Percentiles rank a stretch among this genome's conserved stretches.
phyloP scores from a whole-genome alignment of 64 coral and sea anemone genomes.

The Stylophora pistillata region DNA sequence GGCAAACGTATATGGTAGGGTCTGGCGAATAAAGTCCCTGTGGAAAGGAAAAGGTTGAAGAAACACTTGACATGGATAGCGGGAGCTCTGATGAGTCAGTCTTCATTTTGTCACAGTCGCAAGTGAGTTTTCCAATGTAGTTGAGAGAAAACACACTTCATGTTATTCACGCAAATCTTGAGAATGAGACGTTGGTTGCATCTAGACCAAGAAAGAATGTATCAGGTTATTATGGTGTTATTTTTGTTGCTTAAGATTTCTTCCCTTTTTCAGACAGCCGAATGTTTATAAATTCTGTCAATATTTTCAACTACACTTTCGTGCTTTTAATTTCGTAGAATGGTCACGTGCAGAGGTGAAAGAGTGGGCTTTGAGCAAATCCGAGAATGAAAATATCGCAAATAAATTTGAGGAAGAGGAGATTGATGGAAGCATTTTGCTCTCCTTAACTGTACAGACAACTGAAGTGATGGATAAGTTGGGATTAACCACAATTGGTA shows the following conservation, averaged over 20 bases:
- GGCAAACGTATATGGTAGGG: neutral
- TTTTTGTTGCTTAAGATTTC: constrained; percentile 18
- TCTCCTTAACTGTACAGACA: constrained; percentile 13
- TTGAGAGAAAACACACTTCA: constrained; percentile 46
- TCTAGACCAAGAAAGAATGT: constrained; percentile 49
- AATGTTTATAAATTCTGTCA: constrained; percentile 4
- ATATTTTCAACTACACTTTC: too few species aligned
- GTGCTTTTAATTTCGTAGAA: constrained; percentile 34
- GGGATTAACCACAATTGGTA: constrained; percentile 58
- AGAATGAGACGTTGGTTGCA: too few species aligned
- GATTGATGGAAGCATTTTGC: constrained; percentile 34
- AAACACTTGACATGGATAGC: too few species aligned
- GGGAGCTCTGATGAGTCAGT: too few species aligned
- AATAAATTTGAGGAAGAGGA: constrained; percentile 50
- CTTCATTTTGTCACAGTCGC: too few species aligned
- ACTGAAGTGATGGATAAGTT: constrained; percentile 14
- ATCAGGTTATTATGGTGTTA: constrained; percentile 31
- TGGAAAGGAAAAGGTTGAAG: too few species aligned
- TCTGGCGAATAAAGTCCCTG: too few species aligned
- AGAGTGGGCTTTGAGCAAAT: constrained; percentile 24
- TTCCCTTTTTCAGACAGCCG: neutral
- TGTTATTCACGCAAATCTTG: constrained; percentile 7
- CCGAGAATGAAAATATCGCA: constrained; percentile 13
- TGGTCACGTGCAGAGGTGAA: constrained; percentile 53
- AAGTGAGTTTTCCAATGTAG: constrained; percentile 14